These are phyloP conservation scores for Sternotherus odoratus DNA, from an alignment of 2,797 vertebrate genomes.

Conservation along the genomic window DNA sequence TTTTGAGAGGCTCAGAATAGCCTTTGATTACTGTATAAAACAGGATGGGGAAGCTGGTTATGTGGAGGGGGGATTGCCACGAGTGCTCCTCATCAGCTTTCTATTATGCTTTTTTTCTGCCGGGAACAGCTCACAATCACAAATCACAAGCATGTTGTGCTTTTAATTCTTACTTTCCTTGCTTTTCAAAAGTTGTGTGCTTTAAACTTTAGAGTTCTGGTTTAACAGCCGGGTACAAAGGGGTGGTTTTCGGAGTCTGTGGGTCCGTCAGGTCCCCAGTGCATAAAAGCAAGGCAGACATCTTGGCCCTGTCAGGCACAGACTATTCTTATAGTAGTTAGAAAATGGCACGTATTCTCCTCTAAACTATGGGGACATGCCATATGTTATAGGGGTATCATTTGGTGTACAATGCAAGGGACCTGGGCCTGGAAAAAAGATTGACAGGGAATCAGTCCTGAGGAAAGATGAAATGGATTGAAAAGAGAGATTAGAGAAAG, in stretches of 20 bases:
- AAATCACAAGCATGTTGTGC: conserved; percentile 52
- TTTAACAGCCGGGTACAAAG: background rate
- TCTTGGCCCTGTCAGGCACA: background rate
- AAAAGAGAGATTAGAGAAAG: background rate
- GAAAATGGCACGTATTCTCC: background rate
- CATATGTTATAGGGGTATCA: background rate
- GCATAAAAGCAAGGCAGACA: background rate
- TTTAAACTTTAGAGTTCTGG: conserved; percentile 37
- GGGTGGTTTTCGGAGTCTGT: background rate
- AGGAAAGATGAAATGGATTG: background rate
- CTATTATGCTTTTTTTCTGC: conserved; percentile 67
- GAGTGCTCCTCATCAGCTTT: conserved; percentile 74
- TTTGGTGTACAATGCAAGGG: background rate
- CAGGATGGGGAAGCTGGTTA: conserved; percentile 64
- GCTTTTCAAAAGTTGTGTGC: conserved; percentile 32
- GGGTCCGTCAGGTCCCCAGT: conserved; percentile 15
- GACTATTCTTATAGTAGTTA: background rate
- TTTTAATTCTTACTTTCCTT: conserved; percentile 12
- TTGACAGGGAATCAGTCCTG: background rate
- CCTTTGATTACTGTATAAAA: conserved; percentile 82
- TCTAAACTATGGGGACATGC: background rate
- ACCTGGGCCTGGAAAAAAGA: background rate
- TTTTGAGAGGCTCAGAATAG: conserved; percentile 85
- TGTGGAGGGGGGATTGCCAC: conserved; percentile 41
- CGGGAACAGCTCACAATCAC: conserved; percentile 37